Evolutionary conservation across 2,888 invertebrate genomes (phyloP), one percentile per base, ranked within the genome.

Genomic region (Ophion slaviceki): DNA sequence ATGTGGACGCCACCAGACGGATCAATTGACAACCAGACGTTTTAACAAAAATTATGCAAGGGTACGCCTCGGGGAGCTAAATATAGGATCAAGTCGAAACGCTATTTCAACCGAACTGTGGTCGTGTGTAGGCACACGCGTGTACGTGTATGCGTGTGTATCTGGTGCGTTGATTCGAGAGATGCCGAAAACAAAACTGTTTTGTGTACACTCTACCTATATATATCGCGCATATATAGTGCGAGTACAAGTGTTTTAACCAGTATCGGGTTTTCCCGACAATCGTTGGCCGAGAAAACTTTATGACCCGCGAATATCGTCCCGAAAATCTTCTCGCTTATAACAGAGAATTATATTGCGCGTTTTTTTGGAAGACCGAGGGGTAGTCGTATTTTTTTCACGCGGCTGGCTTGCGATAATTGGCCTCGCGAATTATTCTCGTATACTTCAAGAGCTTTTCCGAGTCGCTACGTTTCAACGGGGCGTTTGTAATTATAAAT

Each of bases 21-120:
- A 47, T 59, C 62, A 74, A 86, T 88, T 84, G 87, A 88, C 86
- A 82, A 81, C 70, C 84, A 61, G 79, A 75, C 76, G 81, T 78
- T 87, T 87, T 62, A 80, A 85, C 76, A 80, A 88, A 81, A 86
- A 89, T 89, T 87, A 86, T 86, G 86, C 87, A 86, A 87, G 86
- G 75, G 80, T 85, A 87, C 86, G 78, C 81, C 80, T 87, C 83
- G 78, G 24, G 47, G 61, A 36, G 45, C 84, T 88, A 88, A 88
- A 80, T 88, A 87, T 88, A 88, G 85, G 82, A 78, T 64, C 10
- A 80, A 83, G 84, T 85, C 78, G 82, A 82, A 84, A 82, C 82
- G 85, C 85, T 86, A 87, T 88, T 88, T 85, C 86, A 80, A 85
- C 75, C 85, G 74, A 85, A 86, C 72, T 61, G 62, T 83, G 17